A percentile compares a stretch with the other conserved stretches of the same genome.
phyloP scores from a whole-genome alignment of 1,140 invertebrate genomes.

The Drosophila leontia region DNA sequence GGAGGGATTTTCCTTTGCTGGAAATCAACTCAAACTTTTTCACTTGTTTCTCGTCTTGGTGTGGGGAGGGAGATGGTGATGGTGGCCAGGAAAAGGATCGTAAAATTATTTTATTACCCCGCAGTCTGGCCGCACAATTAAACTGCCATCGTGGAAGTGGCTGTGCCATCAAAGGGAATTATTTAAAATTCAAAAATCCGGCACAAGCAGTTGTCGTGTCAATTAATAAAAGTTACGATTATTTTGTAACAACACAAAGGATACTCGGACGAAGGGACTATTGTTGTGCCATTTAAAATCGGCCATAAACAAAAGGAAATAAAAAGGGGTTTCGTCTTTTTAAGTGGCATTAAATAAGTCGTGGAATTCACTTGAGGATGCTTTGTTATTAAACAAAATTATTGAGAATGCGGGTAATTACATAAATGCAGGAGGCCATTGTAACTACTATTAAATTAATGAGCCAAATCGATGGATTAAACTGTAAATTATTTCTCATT shows the following conservation, averaged over 20 bases:
- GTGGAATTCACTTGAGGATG: conserved; percentile 7
- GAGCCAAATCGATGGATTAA: conserved; percentile 54
- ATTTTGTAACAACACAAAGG: conserved; percentile 64
- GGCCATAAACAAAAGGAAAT: conserved; percentile 21
- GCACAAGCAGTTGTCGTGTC: conserved; percentile 68
- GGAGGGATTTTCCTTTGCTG: conserved; percentile 22
- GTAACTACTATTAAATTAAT: conserved; percentile 52
- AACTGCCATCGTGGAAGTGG: conserved; percentile 41
- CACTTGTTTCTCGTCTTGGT: conserved; percentile 51
- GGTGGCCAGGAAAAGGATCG: conserved; percentile 59
- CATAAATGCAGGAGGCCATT: conserved; percentile 23
- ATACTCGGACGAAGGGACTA: conserved; percentile 20
- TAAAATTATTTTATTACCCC: conserved; percentile 79
- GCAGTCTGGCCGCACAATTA: conserved; percentile 79
- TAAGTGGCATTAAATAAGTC: conserved; percentile 43
- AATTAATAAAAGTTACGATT: conserved; percentile 79
- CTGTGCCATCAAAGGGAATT: conserved; percentile 42
- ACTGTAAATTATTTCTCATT: conserved; percentile 37
- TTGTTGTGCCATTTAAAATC: conserved; percentile 46
- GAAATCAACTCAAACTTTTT: conserved; percentile 74
- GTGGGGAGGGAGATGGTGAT: not conserved
- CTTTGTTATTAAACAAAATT: conserved; percentile 1
- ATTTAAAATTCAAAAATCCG: conserved; percentile 54
- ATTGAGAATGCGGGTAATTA: conserved; percentile 59
- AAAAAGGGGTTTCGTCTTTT: conserved; percentile 33